Evolutionary conservation across 2,113 vertebrate species (phyloP), one percentile per base, ranked within the genome.

Genomic region (Thryonomys swinderianus): DNA sequence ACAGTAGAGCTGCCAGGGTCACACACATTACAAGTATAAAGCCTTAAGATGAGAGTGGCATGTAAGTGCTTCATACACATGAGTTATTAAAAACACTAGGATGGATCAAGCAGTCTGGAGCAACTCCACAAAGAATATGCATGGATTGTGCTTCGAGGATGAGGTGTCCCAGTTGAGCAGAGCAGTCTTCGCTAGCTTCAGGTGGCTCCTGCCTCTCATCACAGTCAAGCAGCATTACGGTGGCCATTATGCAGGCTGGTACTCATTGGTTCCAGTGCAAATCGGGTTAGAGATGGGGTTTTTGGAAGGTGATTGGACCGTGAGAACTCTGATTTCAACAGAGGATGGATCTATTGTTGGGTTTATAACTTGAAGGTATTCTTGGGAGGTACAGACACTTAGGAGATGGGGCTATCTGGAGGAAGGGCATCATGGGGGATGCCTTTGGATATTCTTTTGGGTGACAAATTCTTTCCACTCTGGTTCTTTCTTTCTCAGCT

Each of bases 141-240:
- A 2, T 1, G 45, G 59, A 23, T 34, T 32, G 27, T 32, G 23
- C 5, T 21, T n/a, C 2, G 42, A 69, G 84, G 23, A 21, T n/a
- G 27, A 0, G 3, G 53, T 16, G 40, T 16, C 30, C 7, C 64
- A 10, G 48, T 4, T 27, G 11, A 20, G 11, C 0, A 10, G 34
- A 61, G 5, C 76, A 74, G 32, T 0, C 40, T 62, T 61, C 4
- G 7, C 42, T 40, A 62, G 18, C 80, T 51, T 18, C 27, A 25
- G 53, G 17, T 0, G 7, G 57, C 34, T 51, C 14, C 30, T 40
- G 11, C 61, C 55, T 34, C 30, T 48, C 17, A 48, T 30, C 48
- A 48, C 13, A 48, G 25, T 48, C 42, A 76, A 14, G 42, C 25
- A 45, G 12, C 27, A 23, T 45, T 40, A 74, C 10, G 4, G 71